Conservation (phyloP, 2,113 vertebrate genomes). For the Tyrannus savana region DNA sequence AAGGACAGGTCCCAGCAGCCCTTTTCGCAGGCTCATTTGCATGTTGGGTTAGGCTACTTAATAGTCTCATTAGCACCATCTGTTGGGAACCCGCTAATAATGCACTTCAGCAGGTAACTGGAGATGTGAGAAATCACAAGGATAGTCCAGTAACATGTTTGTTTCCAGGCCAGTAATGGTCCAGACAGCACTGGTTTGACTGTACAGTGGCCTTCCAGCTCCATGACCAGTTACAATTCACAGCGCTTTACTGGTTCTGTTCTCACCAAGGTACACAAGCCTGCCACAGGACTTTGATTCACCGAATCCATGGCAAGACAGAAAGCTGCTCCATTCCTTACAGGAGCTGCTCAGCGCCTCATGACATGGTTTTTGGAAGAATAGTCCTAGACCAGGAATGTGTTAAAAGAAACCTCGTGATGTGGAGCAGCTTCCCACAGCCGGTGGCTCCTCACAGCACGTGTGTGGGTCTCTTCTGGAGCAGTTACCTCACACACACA, state of each 20-base stretch:
- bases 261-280: rapidly evolving
- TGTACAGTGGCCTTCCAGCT: not conserved
- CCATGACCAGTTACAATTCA: not conserved
- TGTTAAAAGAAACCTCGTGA: not conserved
- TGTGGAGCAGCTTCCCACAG: not conserved
- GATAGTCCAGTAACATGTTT: not conserved
- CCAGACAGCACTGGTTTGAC: not conserved
- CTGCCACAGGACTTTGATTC: not conserved
- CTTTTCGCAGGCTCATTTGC: conserved; percentile 9
- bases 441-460: not conserved
- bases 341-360: not conserved
- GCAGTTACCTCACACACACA: rapidly evolving
- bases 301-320: not conserved
- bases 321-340: not conserved
- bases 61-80: conserved; percentile 58
- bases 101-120: not conserved
- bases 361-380: not conserved
- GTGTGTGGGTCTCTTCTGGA: not conserved
- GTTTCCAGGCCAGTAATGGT: not conserved
- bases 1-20: conserved; percentile 18
- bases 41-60: conserved; percentile 39
- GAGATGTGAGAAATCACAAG: not conserved
- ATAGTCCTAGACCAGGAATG: not conserved
- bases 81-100: conserved; percentile 53
- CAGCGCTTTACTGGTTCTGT: not conserved